These are phyloP conservation scores for Drosophila suzukii DNA, from an alignment of 1,140 invertebrate species.

Conservation along the genomic window DNA sequence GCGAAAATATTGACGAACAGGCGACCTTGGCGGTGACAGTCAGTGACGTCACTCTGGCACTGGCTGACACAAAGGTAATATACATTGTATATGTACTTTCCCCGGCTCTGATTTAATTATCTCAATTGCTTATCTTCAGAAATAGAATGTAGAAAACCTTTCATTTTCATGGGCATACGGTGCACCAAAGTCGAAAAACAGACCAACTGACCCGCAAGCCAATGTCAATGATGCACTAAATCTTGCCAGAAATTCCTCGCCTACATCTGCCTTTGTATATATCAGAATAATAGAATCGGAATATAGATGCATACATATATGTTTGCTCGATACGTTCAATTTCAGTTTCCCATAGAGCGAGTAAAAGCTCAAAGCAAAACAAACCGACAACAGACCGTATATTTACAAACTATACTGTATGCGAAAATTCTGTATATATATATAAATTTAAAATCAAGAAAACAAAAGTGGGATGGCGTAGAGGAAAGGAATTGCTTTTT, in stretches of 20 bases:
- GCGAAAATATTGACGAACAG: conserved; percentile 33
- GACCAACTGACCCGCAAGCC: conserved; percentile 57
- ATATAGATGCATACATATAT: conserved; percentile 9
- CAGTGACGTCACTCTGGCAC: conserved; percentile 33
- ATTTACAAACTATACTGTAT: conserved; percentile 38
- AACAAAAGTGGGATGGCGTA: conserved; percentile 17
- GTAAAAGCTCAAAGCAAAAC: conserved; percentile 54
- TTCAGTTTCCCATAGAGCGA: conserved; percentile 45
- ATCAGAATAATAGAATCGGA: not conserved
- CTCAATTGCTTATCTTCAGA: conserved; percentile 47
- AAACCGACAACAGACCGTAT: conserved; percentile 44
- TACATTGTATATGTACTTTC: not conserved
- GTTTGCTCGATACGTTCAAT: conserved; percentile 49
- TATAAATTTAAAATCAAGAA: conserved; percentile 38
- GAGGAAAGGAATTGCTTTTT: conserved; percentile 39
- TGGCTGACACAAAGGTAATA: conserved; percentile 17
- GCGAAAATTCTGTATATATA: conserved; percentile 17
- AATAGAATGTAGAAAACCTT: conserved; percentile 59
- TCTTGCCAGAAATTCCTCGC: conserved; percentile 60
- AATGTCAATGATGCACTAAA: conserved; percentile 77
- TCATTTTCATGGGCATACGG: conserved; percentile 48
- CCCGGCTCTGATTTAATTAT: conserved; percentile 47
- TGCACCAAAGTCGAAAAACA: conserved; percentile 66
- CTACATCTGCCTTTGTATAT: conserved; percentile 18
- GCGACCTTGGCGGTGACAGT: conserved; percentile 36